Evolutionary conservation across 1,140 invertebrate genomes (phyloP), one percentile per base, ranked within the genome.

Genomic region (Wiebesia pumilae): DNA sequence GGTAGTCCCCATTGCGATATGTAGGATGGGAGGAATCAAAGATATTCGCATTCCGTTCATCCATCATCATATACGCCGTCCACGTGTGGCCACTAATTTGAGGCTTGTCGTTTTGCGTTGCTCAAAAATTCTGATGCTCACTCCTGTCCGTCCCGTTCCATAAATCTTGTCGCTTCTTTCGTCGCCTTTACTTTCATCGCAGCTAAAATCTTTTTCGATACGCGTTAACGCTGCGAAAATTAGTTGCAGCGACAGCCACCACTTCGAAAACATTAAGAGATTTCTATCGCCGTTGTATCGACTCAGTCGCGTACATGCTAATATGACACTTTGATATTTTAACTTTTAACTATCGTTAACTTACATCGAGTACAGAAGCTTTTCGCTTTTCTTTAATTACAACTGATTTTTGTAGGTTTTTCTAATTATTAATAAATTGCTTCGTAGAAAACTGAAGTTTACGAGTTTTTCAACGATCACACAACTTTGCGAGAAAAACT

Each of bases 221-320:
- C 7, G 21, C 14, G 78, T 38, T 10, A 33, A 4, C 35, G 4
- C 33, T 6, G 69, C 19, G 38, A 30, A 54, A 73, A 73, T 83
- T 73, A 83, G 43, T 54, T 67, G 43, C 67, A 38, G 38, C 30
- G 81, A 73, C 43, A 43, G 27, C 6, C 40, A 33, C 30, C 24
- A 62, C 33, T 83, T 77, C 81, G 51, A 51, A 83, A 62, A 62
- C 82, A 58, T 62, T 54, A 71, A 71, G n/a, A 69, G 43, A 51
- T 33, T 27, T 33, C 16, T 73, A 54, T 35, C 62, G 10, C 12
- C 21, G 43, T 19, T 30, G 81, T 27, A 47, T 51, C 65, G 35
- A 7, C 51, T 33, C 14, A 51, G 27, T 69, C 62, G 62, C 67
- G 30, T 62, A 30, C 40, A 77, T 35, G 30, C 51, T 43, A 54